A percentile compares a stretch with the other conserved stretches of the same genome.
Evolutionary conservation across 2,113 vertebrate genomes (phyloP).

Genomic region (Platycercus adscitus): DNA sequence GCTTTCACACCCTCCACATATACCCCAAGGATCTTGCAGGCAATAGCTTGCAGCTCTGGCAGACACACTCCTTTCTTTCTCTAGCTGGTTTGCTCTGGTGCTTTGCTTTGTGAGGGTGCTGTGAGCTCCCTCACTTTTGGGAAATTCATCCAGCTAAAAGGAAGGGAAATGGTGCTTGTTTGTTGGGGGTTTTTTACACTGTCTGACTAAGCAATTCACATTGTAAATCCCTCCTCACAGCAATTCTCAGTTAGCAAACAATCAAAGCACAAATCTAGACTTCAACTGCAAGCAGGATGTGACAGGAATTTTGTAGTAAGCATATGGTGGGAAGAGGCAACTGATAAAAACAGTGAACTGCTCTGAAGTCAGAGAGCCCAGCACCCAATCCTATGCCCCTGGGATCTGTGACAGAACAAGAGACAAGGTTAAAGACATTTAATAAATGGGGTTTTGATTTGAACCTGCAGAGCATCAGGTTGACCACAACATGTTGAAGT

Average conservation of each 20-base stretch:
- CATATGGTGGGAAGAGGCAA: constrained; percentile 1
- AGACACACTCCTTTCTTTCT: background rate
- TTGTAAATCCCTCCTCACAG: background rate
- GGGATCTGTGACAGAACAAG: background rate
- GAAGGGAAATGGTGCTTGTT: background rate
- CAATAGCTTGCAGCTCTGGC: background rate
- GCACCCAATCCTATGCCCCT: background rate
- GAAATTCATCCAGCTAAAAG: background rate
- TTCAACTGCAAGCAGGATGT: background rate
- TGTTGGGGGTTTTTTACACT: background rate
- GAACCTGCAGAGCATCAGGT: background rate
- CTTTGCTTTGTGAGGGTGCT: background rate
- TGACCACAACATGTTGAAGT: background rate
- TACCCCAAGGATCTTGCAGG: background rate
- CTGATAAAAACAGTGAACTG: background rate
- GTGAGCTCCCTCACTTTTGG: background rate
- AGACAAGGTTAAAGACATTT: background rate
- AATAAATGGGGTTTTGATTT: background rate
- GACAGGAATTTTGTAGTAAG: constrained; percentile 4
- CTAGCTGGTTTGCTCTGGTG: background rate
- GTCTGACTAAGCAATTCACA: background rate
- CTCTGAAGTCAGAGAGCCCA: background rate
- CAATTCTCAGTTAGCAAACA: constrained; percentile 52
- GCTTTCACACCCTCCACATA: background rate
- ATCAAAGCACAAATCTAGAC: background rate